These are phyloP conservation scores for Myodes glareolus DNA, from an alignment of 2,113 vertebrate genomes.

Conservation along the genomic window DNA sequence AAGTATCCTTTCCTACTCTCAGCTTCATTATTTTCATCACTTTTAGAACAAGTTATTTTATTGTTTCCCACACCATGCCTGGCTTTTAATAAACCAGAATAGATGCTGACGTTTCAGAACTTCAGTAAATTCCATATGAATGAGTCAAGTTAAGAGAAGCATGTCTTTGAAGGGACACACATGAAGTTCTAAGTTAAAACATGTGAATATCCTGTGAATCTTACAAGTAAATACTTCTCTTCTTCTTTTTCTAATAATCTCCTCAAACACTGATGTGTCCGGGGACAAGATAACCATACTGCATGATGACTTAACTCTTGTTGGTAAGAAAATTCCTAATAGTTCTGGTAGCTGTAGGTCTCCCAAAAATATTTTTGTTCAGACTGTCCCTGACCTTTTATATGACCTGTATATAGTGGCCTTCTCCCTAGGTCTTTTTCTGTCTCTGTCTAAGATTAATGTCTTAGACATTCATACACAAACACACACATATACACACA, in stretches of 20 bases:
- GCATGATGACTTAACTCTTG: too few relatives aligned
- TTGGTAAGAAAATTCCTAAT: too few relatives aligned
- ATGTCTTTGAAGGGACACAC: too few relatives aligned
- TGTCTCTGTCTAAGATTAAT: too few relatives aligned
- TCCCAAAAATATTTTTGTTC: too few relatives aligned
- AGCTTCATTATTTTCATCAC: background rate
- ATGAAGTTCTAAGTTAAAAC: too few relatives aligned
- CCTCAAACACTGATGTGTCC: background rate
- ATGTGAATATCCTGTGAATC: too few relatives aligned
- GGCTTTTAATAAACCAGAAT: background rate
- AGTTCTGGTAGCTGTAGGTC: too few relatives aligned
- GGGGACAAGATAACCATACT: too few relatives aligned
- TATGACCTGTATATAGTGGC: background rate
- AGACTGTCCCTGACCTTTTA: accelerated
- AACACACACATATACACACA: too few relatives aligned
- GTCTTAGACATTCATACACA: too few relatives aligned
- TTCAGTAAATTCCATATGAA: background rate
- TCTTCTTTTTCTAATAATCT: background rate
- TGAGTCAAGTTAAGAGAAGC: background rate
- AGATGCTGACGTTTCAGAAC: background rate
- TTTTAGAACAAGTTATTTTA: background rate
- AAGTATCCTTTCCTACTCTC: background rate
- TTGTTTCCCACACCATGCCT: background rate
- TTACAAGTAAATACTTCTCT: background rate
- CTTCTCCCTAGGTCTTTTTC: too few relatives aligned